phyloP scores from a whole-genome alignment of 2,113 vertebrate species.

The Amphiprion ocellaris region DNA sequence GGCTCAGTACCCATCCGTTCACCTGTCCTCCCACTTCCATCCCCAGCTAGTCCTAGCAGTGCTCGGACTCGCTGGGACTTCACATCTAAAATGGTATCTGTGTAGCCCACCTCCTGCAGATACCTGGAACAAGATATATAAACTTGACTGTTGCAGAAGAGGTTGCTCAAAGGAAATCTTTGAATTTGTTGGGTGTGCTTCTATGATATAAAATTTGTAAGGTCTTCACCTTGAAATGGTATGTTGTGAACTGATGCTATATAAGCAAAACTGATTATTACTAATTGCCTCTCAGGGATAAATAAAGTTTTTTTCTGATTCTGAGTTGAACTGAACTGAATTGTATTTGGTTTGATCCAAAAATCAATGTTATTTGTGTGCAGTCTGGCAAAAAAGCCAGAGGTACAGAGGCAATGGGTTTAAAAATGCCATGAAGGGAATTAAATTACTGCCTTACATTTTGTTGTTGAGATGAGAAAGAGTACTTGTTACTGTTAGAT shows the following conservation, averaged over 20 bases:
- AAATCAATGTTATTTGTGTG: not conserved
- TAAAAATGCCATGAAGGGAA: not conserved
- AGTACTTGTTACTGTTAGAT: conserved; percentile 26
- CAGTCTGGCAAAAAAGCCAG: not conserved
- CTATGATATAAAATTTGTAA: no score
- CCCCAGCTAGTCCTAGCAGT: conserved; percentile 92
- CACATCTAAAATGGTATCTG: conserved; percentile 98
- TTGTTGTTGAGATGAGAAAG: not conserved
- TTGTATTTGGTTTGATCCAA: not conserved
- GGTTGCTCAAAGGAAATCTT: no score
- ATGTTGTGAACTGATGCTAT: no score
- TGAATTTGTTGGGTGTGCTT: no score
- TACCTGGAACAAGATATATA: conserved; percentile 84
- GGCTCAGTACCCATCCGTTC: conserved; percentile 88
- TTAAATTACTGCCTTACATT: not conserved
- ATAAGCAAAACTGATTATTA: not conserved
- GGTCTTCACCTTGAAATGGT: no score
- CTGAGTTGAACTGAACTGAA: not conserved
- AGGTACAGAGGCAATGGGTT: not conserved
- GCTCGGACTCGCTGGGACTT: conserved; percentile 96
- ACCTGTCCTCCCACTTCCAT: conserved; percentile 87
- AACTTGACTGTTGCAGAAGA: not conserved
- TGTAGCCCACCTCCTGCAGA: conserved; percentile 98
- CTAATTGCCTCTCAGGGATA: no score
- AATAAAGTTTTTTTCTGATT: no score